Base-by-base conservation (phyloP, 2,113 vertebrate genomes). In the Heteronetta atricapilla region DNA sequence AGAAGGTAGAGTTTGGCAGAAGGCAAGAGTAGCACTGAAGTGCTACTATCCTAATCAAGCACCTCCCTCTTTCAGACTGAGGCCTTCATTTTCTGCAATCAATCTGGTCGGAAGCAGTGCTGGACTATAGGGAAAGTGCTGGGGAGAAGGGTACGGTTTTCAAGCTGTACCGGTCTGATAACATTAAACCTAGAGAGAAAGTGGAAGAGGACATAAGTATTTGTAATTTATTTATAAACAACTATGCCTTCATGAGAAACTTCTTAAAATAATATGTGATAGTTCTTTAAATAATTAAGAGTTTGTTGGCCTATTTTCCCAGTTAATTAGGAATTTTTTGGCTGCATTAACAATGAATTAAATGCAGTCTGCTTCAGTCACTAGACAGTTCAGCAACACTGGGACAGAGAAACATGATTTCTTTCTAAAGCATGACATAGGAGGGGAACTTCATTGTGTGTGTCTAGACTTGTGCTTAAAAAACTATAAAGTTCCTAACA, bases 231-330 rank as follows among this genome's bases (percentile, higher is more conserved):
- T 96, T 97, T 93, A 97, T 95, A 95, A 93, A 95, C 88, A 86
- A 68, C 82, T 90, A 93, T 80, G 86, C 82, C 76, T 86, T 97
- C 81, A 55, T 78, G 95, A 91, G 93, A 89, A 96, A 92, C 62
- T 94, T 97, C 96, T 89, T 31, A 11, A 97, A 97, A 97, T 90
- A 95, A 82, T 97, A 94, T 50, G 80, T 96, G 95, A 97, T 94
- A 90, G 93, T 93, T 96, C 80, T 95, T 97, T 97, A 97, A 98
- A 98, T 96, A 97, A 98, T 97, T 96, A 97, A 90, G 88, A 86
- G 26, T 82, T 97, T 96, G 94, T 93, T 98, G 97, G 97, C 96
- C 97, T 96, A 93, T 96, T 97, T 98, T 97, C 94, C 87, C 88
- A 85, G 95, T 95, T 97, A 97, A 98, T 98, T 97, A 96, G 93